Evolutionary conservation across 2,888 invertebrate species (phyloP), one percentile per base, ranked within the genome.

Genomic region (Hofmannophila pseudospretella): DNA sequence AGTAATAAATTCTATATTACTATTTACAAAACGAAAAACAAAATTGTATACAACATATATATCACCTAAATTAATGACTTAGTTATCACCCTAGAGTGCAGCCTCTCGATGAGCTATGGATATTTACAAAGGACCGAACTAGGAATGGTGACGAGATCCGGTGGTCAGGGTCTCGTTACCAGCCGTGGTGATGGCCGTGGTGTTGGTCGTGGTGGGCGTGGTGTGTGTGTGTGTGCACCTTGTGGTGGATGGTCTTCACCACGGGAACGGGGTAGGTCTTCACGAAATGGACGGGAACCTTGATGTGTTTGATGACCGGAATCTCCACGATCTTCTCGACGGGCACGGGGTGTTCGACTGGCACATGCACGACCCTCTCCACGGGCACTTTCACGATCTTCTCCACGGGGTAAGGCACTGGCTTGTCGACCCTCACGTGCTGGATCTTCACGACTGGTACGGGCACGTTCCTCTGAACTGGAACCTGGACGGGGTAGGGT

Each of bases 331-430:
- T 66, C 51, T 54, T 82, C 54, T 85, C 82, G 30, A 89, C 75
- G 0, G 89, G 81, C 34, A 89, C 89, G 1, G 89, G 90, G 51
- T 80, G 85, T 34, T 88, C 88, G 1, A 90, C 88, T 8, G 77
- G 81, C 1, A 89, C 85, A 10, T 89, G 66, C 7, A 90, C 88
- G 25, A 89, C 81, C 57, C 70, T 89, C 56, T 89, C 90, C 2
- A 88, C 79, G 31, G 89, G 89, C 7, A 90, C 78, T 40, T 88
- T 86, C 39, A 90, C 88, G 42, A 90, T 89, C 59, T 88, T 89
- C 54, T 89, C 89, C 7, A 90, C 89, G 9, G 89, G 80, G 56
- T 89, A 89, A 1, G 90, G 90, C 16, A 90, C 89, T 19, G 88
- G 89, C 47, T 80, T 89, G 56, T 90, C 90, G 8, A 90, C 72